Conservation (phyloP, 1,140 invertebrate genomes). For the Rhynchophorus ferrugineus region DNA sequence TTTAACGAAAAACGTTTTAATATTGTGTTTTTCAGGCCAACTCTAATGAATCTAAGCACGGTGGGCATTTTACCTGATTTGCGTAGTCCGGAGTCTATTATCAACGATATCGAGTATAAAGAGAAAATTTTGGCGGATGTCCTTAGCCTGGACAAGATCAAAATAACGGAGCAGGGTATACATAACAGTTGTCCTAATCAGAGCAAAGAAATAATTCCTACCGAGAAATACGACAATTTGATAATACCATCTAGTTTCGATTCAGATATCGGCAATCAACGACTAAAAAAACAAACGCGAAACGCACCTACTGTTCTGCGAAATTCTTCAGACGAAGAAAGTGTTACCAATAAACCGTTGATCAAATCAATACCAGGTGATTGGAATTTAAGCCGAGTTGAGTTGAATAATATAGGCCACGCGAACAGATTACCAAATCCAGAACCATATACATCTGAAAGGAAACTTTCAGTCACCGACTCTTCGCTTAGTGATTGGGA, state of each 20-base stretch:
- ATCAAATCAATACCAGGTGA: slow-evolving; percentile 31
- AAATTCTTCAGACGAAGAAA: too few species aligned
- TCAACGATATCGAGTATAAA: slow-evolving; percentile 48
- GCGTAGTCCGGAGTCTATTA: slow-evolving; percentile 46
- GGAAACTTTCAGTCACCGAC: slow-evolving; percentile 23
- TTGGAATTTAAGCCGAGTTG: slow-evolving; percentile 31
- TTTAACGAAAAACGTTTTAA: neutral
- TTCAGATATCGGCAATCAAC: too few species aligned
- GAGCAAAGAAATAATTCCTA: too few species aligned
- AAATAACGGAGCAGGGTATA: slow-evolving; percentile 20
- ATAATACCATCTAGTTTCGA: too few species aligned
- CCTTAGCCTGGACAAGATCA: slow-evolving; percentile 43
- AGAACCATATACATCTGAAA: slow-evolving; percentile 11
- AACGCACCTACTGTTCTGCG: neutral
- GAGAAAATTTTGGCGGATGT: slow-evolving; percentile 47
- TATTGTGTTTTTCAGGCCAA: slow-evolving; percentile 24
- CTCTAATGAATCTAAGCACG: slow-evolving; percentile 41
- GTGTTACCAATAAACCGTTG: too few species aligned
- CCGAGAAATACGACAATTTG: too few species aligned
- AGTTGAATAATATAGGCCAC: slow-evolving; percentile 6
- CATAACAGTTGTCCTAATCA: too few species aligned
- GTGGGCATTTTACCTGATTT: slow-evolving; percentile 41
- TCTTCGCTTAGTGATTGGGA: slow-evolving; percentile 34
- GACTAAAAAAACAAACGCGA: too few species aligned
- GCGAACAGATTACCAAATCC: slow-evolving; percentile 1